Evolutionary conservation across 2,113 vertebrate species (phyloP).

Genomic region (Megaleporinus macrocephalus): DNA sequence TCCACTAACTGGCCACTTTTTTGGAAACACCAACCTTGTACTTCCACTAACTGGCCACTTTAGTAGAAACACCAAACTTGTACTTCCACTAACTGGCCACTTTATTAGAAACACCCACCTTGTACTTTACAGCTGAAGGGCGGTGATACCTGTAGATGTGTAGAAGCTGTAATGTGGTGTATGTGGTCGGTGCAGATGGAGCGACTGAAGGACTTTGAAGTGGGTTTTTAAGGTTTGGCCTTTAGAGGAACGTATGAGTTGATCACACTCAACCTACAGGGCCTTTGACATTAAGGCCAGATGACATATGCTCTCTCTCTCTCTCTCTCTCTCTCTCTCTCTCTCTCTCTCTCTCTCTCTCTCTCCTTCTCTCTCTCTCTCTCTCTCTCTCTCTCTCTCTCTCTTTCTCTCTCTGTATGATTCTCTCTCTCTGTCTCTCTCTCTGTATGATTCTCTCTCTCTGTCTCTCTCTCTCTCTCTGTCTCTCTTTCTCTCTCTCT

Average conservation of each 20-base stretch:
- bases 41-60: no score
- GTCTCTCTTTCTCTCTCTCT: not conserved
- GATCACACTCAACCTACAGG: not conserved
- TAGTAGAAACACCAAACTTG: no score
- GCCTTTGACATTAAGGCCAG: not conserved
- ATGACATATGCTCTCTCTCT: not conserved
- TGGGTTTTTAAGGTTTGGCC: not conserved
- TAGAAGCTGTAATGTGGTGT: not conserved
- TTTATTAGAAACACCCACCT: no score
- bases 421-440: no score
- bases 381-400: not conserved
- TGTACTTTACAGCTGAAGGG: no score
- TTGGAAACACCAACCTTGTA: no score
- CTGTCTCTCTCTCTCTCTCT: not conserved
- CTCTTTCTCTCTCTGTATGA: not conserved
- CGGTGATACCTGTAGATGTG: no score
- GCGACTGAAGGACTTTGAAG: no score
- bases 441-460: no score
- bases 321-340: not conserved
- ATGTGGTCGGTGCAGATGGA: not conserved
- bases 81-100: no score
- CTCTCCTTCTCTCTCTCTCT: not conserved
- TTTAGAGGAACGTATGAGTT: conserved; percentile 5
- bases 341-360: conserved; percentile 2
- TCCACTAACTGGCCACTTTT: no score